These are phyloP conservation scores for Sebastiscus albofasciatus DNA, from an alignment of 2,797 vertebrate species.

Conservation along the genomic window DNA sequence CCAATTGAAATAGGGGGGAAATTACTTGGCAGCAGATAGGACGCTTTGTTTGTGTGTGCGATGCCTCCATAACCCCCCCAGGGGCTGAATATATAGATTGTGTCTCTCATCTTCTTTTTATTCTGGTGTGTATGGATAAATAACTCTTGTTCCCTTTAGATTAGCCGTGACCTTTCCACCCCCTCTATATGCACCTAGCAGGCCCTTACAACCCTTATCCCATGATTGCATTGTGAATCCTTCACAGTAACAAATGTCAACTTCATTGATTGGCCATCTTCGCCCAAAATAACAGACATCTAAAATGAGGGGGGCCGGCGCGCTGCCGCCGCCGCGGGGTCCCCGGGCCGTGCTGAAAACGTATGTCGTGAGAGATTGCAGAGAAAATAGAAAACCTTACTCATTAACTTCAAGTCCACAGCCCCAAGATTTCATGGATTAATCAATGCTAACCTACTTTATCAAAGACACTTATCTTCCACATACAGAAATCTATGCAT, in stretches of 20 bases:
- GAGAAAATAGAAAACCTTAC: conserved; percentile 83
- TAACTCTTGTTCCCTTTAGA: conserved; percentile 78
- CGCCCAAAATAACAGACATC: conserved; percentile 78
- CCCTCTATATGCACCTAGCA: conserved; percentile 59
- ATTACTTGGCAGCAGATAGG: conserved; percentile 66
- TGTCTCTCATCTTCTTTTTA: conserved; percentile 74
- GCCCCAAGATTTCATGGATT: conserved; percentile 87
- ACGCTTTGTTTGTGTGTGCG: conserved; percentile 22
- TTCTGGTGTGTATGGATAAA: conserved; percentile 80
- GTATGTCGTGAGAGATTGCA: conserved; percentile 70
- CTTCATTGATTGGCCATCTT: conserved; percentile 82
- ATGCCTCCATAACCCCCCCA: conserved; percentile 61
- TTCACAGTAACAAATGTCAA: conserved; percentile 82
- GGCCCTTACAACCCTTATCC: conserved; percentile 68
- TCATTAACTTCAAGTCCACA: conserved; percentile 86
- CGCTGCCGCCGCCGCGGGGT: conserved; percentile 32
- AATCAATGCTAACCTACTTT: conserved; percentile 90
- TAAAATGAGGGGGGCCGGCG: conserved; percentile 33
- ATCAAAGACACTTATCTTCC: conserved; percentile 89
- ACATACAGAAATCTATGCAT: conserved; percentile 86
- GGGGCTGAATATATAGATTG: conserved; percentile 73
- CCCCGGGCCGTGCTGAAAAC: conserved; percentile 67
- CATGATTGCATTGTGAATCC: conserved; percentile 81
- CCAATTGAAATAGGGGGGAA: conserved; percentile 68
- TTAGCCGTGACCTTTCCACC: conserved; percentile 77